Base-by-base conservation (phyloP, 2,888 invertebrate genomes). In the Epistrophe eligans region DNA sequence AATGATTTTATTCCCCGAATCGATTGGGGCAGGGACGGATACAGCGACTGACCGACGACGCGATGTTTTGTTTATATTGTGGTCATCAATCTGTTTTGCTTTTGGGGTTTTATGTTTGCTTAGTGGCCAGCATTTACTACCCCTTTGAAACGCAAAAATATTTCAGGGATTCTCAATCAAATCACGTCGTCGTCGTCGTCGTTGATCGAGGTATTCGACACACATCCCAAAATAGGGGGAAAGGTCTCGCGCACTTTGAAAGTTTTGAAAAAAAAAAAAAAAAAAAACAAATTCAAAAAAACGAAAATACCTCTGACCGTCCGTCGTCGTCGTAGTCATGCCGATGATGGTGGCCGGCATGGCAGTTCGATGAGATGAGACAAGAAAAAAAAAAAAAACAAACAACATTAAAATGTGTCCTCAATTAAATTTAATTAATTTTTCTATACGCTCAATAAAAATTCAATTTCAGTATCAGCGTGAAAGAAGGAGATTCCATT, bases 381-480 rank as follows among this genome's bases (percentile, higher is more conserved):
- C n/a, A 13, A 60, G 13, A 6, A 43, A 60, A 19, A 6, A 43
- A 40, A 15, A 19, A 62, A 43, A 45, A 66, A 35, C 17, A 35
- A 43, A 38, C 11, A 62, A 62, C 81, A 73, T 72, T 60, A 82
- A 82, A 82, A 77, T 83, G 79, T 83, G 88, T 87, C 88, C 88
- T 88, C 88, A 87, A 88, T 88, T 88, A 88, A 87, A 88, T 79
- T 88, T 88, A 88, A 88, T 88, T 88, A 88, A 88, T 88, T 88
- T 80, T 80, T 19, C 84, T 84, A 77, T 83, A 88, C 88, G 88
- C 87, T 88, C 83, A 82, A 88, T 88, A 88, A 88, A 88, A 80
- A 88, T 82, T 88, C 79, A 87, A 88, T 88, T 88, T 88, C 87
- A 73, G 71, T 70, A 50, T 24, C 24, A 32, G 17, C 13, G 24